Percentiles rank a stretch among this genome's conserved stretches.
Conservation (phyloP, 2,113 vertebrate species). For the Elaphurus davidianus region DNA sequence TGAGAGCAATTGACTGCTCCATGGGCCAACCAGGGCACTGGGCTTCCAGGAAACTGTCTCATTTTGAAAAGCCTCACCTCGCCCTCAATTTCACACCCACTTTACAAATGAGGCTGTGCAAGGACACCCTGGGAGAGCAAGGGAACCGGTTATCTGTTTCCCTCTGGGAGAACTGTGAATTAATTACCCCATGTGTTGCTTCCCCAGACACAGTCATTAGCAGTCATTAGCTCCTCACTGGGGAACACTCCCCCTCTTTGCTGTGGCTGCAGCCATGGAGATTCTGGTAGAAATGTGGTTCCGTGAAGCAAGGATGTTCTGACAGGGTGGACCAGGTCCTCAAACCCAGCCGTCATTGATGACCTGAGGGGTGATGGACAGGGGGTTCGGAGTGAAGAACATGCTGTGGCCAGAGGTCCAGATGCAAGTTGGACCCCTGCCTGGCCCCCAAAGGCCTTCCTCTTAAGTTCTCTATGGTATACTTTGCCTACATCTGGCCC, state of each 20-base stretch:
- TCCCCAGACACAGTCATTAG: background rate
- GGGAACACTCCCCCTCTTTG: background rate
- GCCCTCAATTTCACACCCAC: background rate
- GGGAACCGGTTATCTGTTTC: background rate
- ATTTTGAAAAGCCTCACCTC: background rate
- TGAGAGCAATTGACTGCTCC: background rate
- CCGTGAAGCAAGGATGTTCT: background rate
- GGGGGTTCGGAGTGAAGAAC: too few species aligned
- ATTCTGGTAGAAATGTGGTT: background rate
- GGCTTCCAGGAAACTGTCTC: background rate
- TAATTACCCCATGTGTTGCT: background rate
- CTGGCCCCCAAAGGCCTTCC: background rate
- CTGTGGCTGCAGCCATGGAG: background rate
- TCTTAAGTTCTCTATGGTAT: fast-evolving
- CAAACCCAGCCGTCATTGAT: background rate
- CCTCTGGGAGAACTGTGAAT: background rate
- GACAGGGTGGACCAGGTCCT: background rate
- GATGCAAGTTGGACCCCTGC: too few species aligned
- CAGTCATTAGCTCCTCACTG: background rate
- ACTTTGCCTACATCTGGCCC: background rate
- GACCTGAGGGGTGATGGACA: background rate
- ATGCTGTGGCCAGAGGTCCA: background rate
- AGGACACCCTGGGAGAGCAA: background rate
- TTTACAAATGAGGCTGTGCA: background rate
- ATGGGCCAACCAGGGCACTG: background rate